phyloP scores from a whole-genome alignment of 2,113 vertebrate species.

The Phocoena phocoena region DNA sequence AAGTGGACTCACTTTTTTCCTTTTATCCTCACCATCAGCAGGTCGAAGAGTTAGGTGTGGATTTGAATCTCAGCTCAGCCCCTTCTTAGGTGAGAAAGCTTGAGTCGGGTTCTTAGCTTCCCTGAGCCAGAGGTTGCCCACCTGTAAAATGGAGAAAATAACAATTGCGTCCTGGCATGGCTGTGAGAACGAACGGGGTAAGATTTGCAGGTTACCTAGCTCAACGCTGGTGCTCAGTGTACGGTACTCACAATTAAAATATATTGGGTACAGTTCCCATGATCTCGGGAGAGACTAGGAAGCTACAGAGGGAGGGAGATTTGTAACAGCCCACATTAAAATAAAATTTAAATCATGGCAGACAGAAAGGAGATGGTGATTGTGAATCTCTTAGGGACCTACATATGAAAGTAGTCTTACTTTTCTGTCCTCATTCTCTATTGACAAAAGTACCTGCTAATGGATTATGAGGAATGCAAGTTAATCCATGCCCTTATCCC shows the following conservation, averaged over 20 bases:
- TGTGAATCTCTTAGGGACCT: not conserved
- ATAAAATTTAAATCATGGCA: not conserved
- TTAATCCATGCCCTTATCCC: fast-evolving
- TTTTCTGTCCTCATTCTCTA: not conserved
- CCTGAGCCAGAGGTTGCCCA: not conserved
- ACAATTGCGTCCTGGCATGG: not conserved
- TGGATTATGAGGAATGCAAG: not conserved
- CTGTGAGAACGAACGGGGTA: no score
- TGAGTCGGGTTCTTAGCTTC: not conserved
- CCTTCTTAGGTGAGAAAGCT: not conserved
- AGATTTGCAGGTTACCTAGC: not conserved
- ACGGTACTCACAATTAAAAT: not conserved
- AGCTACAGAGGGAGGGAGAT: not conserved
- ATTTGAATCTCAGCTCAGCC: not conserved
- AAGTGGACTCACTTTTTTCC: not conserved
- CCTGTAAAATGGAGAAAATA: not conserved
- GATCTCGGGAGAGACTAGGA: not conserved
- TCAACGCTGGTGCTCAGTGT: not conserved
- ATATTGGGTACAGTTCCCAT: not conserved
- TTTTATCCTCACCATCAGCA: not conserved
- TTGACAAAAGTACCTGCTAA: not conserved
- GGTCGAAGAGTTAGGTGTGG: not conserved
- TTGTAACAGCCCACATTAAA: not conserved
- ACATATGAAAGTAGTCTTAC: not conserved
- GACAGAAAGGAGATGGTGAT: not conserved